Base-by-base conservation (phyloP, 2,888 invertebrate species). In the Pandemis heparana region DNA sequence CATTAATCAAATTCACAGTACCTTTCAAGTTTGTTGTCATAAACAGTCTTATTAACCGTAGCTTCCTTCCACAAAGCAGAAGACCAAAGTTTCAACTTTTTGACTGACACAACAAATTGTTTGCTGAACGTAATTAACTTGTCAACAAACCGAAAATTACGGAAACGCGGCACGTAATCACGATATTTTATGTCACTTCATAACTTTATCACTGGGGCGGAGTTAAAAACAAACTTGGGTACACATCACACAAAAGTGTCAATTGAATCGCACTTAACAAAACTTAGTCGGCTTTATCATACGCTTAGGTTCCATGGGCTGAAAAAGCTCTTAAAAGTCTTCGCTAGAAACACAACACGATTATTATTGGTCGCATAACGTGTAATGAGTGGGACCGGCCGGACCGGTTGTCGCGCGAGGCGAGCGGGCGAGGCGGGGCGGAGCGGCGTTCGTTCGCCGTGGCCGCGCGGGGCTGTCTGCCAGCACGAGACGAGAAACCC, bases 381-480 rank as follows among this genome's bases (percentile, higher is more conserved):
- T 86, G 83, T 87, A 87, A 86, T 87, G 87, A 87, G 86, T 81
- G 82, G 80, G 85, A 85, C 81, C 83, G 83, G 85, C 80, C 75
- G 78, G 82, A 89, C 86, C 88, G 89, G 90, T 90, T 86, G 79
- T 78, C 81, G 82, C 81, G 82, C 77, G 69, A 43, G 73, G 66
- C 71, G 75, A 64, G 60, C 70, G 62, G 67, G 76, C 63, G 61
- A 64, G 60, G 71, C 75, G 56, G 16, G 51, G 75, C 68, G 75
- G 70, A 16, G 61, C 77, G 80, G 82, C 92, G 93, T 92, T 80
- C 88, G 84, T 77, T 78, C 87, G 80, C 80, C 80, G 77, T 89
- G 88, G 81, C 83, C 84, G 89, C 89, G 88, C 89, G 89, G 87
- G 87, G 85, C 90, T 88, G 86, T 92, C 90, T 92, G 91, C 82